A percentile compares a stretch with the other conserved stretches of the same genome.
These are phyloP conservation scores for Esox lucius DNA, from an alignment of 2,797 vertebrate genomes.

Conservation along the genomic window DNA sequence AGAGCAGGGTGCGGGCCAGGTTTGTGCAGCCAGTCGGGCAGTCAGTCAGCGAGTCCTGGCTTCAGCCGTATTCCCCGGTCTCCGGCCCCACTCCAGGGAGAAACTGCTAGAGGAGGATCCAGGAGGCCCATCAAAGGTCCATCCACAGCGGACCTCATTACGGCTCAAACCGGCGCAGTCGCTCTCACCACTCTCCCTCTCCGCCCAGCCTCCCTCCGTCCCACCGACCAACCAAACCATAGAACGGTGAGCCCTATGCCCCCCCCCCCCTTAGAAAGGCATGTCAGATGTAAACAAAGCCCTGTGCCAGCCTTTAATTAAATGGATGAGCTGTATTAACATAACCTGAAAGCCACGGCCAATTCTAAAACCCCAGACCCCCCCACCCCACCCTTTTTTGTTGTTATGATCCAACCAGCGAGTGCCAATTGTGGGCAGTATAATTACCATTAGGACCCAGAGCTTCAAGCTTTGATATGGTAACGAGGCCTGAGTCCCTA, in stretches of 20 bases:
- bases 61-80: slow-evolving; percentile 25
- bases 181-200: slow-evolving; percentile 28
- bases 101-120: slow-evolving; percentile 33
- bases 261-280: slow-evolving; percentile 63
- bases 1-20: slow-evolving; percentile 1
- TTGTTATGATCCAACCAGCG: slow-evolving; percentile 91
- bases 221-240: slow-evolving; percentile 36
- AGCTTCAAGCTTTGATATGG: slow-evolving; percentile 97
- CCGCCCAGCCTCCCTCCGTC: background rate
- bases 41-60: slow-evolving; percentile 23
- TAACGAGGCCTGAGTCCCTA: slow-evolving; percentile 84
- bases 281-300: slow-evolving; percentile 82
- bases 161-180: slow-evolving; percentile 45
- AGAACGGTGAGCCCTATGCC: slow-evolving; percentile 6
- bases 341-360: slow-evolving; percentile 87
- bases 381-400: slow-evolving; percentile 53
- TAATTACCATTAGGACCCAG: slow-evolving; percentile 95
- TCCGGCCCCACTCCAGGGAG: slow-evolving; percentile 21
- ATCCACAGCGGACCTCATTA: slow-evolving; percentile 60
- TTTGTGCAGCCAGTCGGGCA: slow-evolving; percentile 5
- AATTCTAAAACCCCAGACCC: slow-evolving; percentile 68
- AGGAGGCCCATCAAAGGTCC: slow-evolving; percentile 55
- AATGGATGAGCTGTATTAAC: slow-evolving; percentile 85
- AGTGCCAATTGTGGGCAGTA: slow-evolving; percentile 91
- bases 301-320: slow-evolving; percentile 77